Base-by-base conservation (phyloP, 2,113 vertebrate species). In the Promerops cafer region DNA sequence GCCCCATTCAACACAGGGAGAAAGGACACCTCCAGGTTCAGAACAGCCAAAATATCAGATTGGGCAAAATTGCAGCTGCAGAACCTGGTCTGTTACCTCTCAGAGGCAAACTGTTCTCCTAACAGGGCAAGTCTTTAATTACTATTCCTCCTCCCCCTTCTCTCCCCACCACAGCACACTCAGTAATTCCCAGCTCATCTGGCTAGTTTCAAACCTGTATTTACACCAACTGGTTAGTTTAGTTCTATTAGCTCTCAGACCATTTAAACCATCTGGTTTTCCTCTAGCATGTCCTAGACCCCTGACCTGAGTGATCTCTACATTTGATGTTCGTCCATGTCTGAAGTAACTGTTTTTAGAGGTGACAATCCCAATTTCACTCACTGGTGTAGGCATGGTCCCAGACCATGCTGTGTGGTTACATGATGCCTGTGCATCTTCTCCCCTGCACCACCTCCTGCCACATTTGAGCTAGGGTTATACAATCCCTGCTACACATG, bases 211-310 rank as follows among this genome's bases (percentile, higher is more conserved):
- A 96, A 96, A 89, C 16, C 60, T 24, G 2, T 93, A 93, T 83
- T 90, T 94, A 92, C 64, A 84, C 72, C 86, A 92, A 90, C 76
- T 47, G 76, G 91, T 94, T 94, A 63, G 92, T 90, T 95, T 81
- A 81, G 33, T 86, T 81, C 91, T 92, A 6, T 96, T 87, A 92
- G 9, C 52, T 93, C 12, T 3, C 35, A 95, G 76, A 89, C 80
- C 17, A 40, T 91, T 93, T 90, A 90, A 90, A 96, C 80, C 91
- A 95, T 97, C 93, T 97, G 96, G 1, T 93, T 96, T 95, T 89
- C 76, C 69, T 96, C 94, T 59, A 89, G 28, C 44, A 78, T 89
- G 60, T 94, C 89, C 80, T 90, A 90, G 83, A 89, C 80, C 24
- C 53, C 64, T 96, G 86, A 93, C 95, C 94, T 44, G 47, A 75